These are phyloP conservation scores for Hoplias malabaricus DNA, from an alignment of 2,113 vertebrate genomes.

Conservation along the genomic window DNA sequence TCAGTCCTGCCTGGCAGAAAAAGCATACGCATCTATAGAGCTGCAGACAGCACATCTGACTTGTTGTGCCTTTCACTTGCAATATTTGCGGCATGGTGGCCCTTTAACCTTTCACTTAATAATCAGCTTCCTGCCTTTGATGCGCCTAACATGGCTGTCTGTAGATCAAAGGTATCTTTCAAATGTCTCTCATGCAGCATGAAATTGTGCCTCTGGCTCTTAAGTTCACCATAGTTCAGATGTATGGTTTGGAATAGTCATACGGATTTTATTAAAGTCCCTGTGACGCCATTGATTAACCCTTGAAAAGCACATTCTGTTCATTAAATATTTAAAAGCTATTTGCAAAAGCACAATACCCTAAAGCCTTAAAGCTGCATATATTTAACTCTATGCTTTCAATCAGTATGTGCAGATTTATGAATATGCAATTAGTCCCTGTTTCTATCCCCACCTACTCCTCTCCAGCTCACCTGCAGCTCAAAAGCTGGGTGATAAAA, in stretches of 20 bases:
- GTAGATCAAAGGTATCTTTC: slow-evolving; percentile 28
- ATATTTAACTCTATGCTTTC: too few relatives aligned
- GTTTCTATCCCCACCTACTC: too few relatives aligned
- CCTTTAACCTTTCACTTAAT: slow-evolving; percentile 29
- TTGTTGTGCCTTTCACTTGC: not conserved
- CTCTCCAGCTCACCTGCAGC: too few relatives aligned
- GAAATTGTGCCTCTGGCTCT: not conserved
- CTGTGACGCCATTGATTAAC: too few relatives aligned
- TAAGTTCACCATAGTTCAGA: not conserved
- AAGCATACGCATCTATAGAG: not conserved
- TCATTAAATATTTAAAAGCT: too few relatives aligned
- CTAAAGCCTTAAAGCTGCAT: too few relatives aligned
- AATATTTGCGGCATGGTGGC: slow-evolving; percentile 17
- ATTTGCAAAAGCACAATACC: too few relatives aligned
- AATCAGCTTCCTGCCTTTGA: slow-evolving; percentile 28
- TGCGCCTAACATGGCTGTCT: not conserved
- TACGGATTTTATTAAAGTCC: not conserved
- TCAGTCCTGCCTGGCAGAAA: not conserved
- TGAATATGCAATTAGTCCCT: too few relatives aligned
- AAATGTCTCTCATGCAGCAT: slow-evolving; percentile 7
- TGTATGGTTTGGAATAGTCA: not conserved
- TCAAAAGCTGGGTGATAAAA: too few relatives aligned
- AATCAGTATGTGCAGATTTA: too few relatives aligned
- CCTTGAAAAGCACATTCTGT: too few relatives aligned
- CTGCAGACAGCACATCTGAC: not conserved